phyloP scores from a whole-genome alignment of 2,113 vertebrate species.

The Argyrosomus japonicus region DNA sequence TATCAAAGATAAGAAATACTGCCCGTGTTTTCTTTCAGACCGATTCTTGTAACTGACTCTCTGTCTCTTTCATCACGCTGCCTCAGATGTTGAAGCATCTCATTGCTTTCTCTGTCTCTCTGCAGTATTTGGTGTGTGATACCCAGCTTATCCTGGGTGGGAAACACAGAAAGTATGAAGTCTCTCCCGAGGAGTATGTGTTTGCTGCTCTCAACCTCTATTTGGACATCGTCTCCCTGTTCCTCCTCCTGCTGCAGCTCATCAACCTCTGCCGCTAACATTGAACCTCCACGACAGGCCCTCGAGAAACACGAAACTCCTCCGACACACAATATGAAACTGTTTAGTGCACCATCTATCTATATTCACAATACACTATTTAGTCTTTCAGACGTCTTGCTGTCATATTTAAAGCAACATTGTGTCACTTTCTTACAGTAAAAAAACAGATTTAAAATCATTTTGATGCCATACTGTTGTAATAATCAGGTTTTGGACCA shows the following conservation, averaged over 20 bases:
- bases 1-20: slow-evolving; percentile 30
- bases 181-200: slow-evolving; percentile 87
- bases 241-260: slow-evolving; percentile 85
- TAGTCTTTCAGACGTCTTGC: background rate
- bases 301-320: slow-evolving; percentile 1
- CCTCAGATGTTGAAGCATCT: slow-evolving; percentile 30
- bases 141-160: slow-evolving; percentile 86
- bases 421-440: no score
- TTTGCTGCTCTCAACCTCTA: slow-evolving; percentile 88
- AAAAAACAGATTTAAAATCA: no score
- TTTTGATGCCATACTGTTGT: no score
- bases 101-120: slow-evolving; percentile 54
- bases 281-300: background rate
- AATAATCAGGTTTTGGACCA: no score
- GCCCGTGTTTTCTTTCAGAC: slow-evolving; percentile 15
- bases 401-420: background rate
- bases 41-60: background rate
- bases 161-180: slow-evolving; percentile 79
- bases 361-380: background rate
- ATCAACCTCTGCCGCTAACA: slow-evolving; percentile 69
- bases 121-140: slow-evolving; percentile 86
- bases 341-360: background rate
- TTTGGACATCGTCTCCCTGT: slow-evolving; percentile 85
- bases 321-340: background rate
- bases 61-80: slow-evolving; percentile 24